A percentile compares a stretch with the other conserved stretches of the same genome.
phyloP scores from a whole-genome alignment of 2,888 invertebrate genomes.

The Choreutis nemorana region DNA sequence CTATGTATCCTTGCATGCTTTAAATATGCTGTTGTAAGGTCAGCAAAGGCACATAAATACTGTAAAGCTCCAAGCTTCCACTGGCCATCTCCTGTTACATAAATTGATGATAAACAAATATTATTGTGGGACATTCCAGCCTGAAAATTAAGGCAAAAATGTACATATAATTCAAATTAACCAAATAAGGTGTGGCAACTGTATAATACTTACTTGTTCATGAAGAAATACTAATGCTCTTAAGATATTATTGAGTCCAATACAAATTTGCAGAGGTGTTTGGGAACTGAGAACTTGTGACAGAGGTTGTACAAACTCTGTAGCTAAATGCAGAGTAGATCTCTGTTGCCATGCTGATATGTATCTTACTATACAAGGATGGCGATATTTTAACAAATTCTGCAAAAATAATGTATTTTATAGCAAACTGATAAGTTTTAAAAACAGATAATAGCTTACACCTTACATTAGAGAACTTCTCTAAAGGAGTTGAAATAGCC shows the following conservation, averaged over 20 bases:
- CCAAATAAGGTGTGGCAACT: too few relatives aligned
- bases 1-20: slow-evolving; percentile 71
- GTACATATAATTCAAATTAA: too few relatives aligned
- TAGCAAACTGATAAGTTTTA: neutral
- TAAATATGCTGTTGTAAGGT: slow-evolving; percentile 71
- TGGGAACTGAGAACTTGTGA: slow-evolving; percentile 70
- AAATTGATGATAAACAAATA: slow-evolving; percentile 79
- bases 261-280: slow-evolving; percentile 82
- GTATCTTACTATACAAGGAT: slow-evolving; percentile 86
- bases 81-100: slow-evolving; percentile 81
- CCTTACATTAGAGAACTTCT: slow-evolving; percentile 79
- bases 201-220: slow-evolving; percentile 68
- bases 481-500: slow-evolving; percentile 72
- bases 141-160: too few relatives aligned
- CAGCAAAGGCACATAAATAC: slow-evolving; percentile 74
- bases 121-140: slow-evolving; percentile 85
- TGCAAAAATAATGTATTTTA: slow-evolving; percentile 45
- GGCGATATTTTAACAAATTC: slow-evolving; percentile 86
- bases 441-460: slow-evolving; percentile 6
- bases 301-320: slow-evolving; percentile 83
- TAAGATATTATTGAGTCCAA: slow-evolving; percentile 82
- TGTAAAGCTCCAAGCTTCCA: slow-evolving; percentile 92
- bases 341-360: slow-evolving; percentile 82
- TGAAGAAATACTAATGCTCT: slow-evolving; percentile 85
- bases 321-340: slow-evolving; percentile 78